These are phyloP conservation scores for Thamnophis sirtalis DNA, from an alignment of 2,113 vertebrate species.

Conservation along the genomic window DNA sequence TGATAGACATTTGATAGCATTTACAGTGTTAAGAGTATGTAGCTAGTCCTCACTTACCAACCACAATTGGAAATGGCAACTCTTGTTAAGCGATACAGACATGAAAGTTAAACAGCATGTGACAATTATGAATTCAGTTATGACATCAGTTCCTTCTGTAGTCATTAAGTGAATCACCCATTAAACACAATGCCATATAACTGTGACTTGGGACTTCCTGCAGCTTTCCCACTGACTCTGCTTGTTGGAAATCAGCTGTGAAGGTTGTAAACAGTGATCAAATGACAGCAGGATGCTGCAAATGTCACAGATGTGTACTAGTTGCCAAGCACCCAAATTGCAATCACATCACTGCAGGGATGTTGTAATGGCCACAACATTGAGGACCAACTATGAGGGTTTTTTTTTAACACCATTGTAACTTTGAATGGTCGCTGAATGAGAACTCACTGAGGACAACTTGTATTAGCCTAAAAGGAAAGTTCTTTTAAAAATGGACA, in stretches of 20 bases:
- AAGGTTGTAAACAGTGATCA: neutral
- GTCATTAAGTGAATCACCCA: neutral
- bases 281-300: neutral
- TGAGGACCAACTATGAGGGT: neutral
- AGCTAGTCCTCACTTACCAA: neutral
- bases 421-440: neutral
- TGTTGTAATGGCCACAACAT: neutral
- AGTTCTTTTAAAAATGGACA: neutral
- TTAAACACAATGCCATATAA: neutral
- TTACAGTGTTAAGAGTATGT: neutral
- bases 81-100: neutral
- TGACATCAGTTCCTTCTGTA: neutral
- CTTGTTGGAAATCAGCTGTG: neutral
- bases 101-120: neutral
- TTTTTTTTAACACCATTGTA: neutral
- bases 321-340: neutral
- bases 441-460: neutral
- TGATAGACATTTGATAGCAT: neutral
- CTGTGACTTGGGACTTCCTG: neutral
- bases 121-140: neutral
- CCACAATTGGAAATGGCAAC: neutral
- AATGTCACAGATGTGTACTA: neutral
- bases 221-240: neutral
- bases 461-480: neutral
- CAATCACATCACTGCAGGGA: neutral